Evolutionary conservation across 2,888 invertebrate genomes (phyloP), one percentile per base, ranked within the genome.

Genomic region (Branchellion lobata): DNA sequence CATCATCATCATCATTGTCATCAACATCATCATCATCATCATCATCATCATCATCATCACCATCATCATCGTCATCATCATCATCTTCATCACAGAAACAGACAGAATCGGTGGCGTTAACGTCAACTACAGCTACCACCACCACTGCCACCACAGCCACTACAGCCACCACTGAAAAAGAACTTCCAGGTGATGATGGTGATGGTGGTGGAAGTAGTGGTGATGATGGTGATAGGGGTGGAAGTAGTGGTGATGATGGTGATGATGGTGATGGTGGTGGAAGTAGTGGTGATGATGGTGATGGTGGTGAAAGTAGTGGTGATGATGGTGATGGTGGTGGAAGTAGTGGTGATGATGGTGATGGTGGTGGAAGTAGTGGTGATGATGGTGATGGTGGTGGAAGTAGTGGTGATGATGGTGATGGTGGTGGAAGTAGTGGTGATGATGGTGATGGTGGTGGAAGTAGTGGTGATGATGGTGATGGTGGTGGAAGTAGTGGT

Each of bases 151-250:
- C 61, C 61, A 57, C 61, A 18, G 11, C 61, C 14, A 57, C 61
- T n/a, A 57, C 61, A 14, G 61, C 61, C 61, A n/a, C 61, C 24
- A 24, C 3, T n/a, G 61, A 57, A 3, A 57, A 57, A 57, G 61
- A 57, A 24, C 61, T 57, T 5, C 61, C 61, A n/a, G 61, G 61
- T 57, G 47, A 47, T n/a, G n/a, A n/a, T n/a, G n/a, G n/a, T n/a
- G n/a, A n/a, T n/a, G n/a, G n/a, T n/a, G n/a, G n/a, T n/a, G n/a
- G n/a, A n/a, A n/a, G n/a, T n/a, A n/a, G n/a, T n/a, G 84, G 87
- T 85, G 21, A 33, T 29, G 11, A 3, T 31, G 33, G 0, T 34
- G 31, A 29, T 69, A n/a, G 5, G 5, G 61, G 24, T 57, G 61
- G 24, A 5, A n/a, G 21, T 24, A n/a, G 24, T 57, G 61, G 61